Conservation (phyloP, 1,140 invertebrate species). For the Drosophila parabipectinata region DNA sequence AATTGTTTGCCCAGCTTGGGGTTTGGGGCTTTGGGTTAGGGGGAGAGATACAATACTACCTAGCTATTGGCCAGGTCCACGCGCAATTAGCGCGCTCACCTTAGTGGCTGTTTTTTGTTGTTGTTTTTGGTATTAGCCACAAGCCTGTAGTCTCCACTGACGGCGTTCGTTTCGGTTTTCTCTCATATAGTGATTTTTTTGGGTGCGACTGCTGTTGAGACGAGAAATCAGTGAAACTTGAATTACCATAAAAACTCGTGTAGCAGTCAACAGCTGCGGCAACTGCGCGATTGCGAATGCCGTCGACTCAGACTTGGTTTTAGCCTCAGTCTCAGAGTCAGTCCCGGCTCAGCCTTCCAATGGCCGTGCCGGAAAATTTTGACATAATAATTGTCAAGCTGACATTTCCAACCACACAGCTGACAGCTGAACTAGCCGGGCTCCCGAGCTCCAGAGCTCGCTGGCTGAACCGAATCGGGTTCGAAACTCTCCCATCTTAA, state of each 20-base stretch:
- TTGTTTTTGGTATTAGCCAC: not conserved
- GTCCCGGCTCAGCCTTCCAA: slow-evolving; percentile 41
- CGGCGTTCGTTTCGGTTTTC: slow-evolving; percentile 47
- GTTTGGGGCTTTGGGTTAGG: slow-evolving; percentile 12
- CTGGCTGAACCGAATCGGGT: slow-evolving; percentile 16
- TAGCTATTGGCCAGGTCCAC: slow-evolving; percentile 44
- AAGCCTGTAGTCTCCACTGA: slow-evolving; percentile 1
- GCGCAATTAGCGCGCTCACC: slow-evolving; percentile 54
- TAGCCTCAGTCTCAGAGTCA: not conserved
- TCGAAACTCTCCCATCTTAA: slow-evolving; percentile 22
- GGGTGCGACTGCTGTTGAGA: slow-evolving; percentile 63
- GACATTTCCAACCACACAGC: slow-evolving; percentile 82
- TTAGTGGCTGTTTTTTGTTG: slow-evolving; percentile 26
- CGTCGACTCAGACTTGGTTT: slow-evolving; percentile 23
- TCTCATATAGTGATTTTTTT: slow-evolving; percentile 55
- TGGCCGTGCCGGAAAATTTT: slow-evolving; percentile 74
- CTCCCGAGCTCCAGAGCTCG: slow-evolving; percentile 14
- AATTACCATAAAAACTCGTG: slow-evolving; percentile 82
- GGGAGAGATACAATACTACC: not conserved
- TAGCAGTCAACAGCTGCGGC: slow-evolving; percentile 78
- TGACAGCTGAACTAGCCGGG: slow-evolving; percentile 66
- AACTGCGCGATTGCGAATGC: slow-evolving; percentile 40
- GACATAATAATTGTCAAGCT: slow-evolving; percentile 84
- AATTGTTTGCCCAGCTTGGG: slow-evolving; percentile 57
- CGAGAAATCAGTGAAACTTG: slow-evolving; percentile 82